phyloP scores from a whole-genome alignment of 2,113 vertebrate genomes.

The Sinosuthora webbiana region DNA sequence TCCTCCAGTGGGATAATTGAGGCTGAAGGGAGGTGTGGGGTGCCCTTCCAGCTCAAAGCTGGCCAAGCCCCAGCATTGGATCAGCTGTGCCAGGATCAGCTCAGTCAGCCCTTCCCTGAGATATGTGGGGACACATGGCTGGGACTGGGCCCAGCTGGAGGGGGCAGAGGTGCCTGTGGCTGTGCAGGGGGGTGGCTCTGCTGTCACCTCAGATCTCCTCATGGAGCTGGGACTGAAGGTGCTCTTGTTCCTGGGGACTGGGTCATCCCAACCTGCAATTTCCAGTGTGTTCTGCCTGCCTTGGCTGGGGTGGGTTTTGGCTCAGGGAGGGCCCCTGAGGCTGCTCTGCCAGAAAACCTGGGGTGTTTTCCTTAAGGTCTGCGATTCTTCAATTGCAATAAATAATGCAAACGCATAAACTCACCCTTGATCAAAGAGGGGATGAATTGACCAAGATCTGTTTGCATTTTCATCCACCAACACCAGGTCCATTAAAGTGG shows the following conservation, averaged over 20 bases:
- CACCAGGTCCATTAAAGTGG: not conserved
- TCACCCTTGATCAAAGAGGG: not conserved
- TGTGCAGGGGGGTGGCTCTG: not conserved
- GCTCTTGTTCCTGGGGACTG: not conserved
- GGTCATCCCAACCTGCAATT: not conserved
- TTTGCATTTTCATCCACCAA: not conserved
- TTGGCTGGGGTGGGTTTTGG: not conserved
- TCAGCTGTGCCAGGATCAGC: not conserved
- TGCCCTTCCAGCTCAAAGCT: not conserved
- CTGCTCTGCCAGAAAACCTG: not conserved
- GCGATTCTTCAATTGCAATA: not conserved
- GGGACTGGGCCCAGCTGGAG: fast-evolving
- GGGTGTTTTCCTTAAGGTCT: not conserved
- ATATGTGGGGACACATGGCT: fast-evolving
- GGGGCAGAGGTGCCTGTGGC: not conserved
- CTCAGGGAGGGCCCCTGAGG: not conserved
- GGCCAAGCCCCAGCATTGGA: fast-evolving
- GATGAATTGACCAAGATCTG: fast-evolving
- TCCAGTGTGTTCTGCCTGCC: fast-evolving
- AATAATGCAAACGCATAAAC: not conserved
- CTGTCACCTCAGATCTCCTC: not conserved
- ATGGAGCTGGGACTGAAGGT: not conserved
- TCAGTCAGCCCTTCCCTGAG: not conserved
- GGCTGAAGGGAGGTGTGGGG: not conserved
- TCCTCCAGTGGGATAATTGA: not conserved